These are phyloP conservation scores for Parascotia fuliginaria DNA, from an alignment of 2,888 invertebrate species.

Conservation along the genomic window DNA sequence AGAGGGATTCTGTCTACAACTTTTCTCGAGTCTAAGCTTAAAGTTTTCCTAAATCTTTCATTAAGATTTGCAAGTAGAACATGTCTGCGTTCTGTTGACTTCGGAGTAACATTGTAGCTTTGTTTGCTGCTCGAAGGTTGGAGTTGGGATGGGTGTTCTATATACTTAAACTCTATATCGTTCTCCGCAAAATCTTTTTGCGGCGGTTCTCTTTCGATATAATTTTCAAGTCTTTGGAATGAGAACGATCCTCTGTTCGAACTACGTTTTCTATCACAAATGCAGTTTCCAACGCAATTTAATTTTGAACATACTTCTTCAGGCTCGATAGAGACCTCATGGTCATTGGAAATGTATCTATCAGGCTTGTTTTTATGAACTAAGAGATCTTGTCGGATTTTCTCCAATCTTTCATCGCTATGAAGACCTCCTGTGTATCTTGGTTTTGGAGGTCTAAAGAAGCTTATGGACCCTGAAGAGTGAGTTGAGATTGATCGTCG, in stretches of 20 bases:
- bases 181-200: constrained; percentile 72
- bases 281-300: constrained; percentile 74
- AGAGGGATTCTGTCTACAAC: constrained; percentile 71
- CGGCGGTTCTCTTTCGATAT: constrained; percentile 63
- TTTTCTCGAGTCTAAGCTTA: constrained; percentile 81
- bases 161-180: constrained; percentile 81
- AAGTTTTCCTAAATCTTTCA: constrained; percentile 79
- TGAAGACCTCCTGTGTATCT: constrained; percentile 78
- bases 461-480: constrained; percentile 73
- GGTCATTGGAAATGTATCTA: constrained; percentile 75
- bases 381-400: constrained; percentile 76
- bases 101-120: constrained; percentile 77
- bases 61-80: constrained; percentile 77
- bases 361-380: constrained; percentile 77
- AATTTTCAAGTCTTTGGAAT: constrained; percentile 74
- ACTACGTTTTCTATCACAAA: constrained; percentile 71
- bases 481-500: constrained; percentile 73
- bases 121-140: constrained; percentile 79
- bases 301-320: constrained; percentile 70
- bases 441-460: constrained; percentile 76
- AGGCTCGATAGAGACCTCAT: constrained; percentile 67
- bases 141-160: constrained; percentile 75
- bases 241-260: constrained; percentile 78
- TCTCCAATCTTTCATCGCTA: constrained; percentile 78
- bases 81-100: constrained; percentile 76